These are phyloP conservation scores for Lacanobia wlatinum DNA, from an alignment of 2,888 invertebrate species.

Conservation along the genomic window DNA sequence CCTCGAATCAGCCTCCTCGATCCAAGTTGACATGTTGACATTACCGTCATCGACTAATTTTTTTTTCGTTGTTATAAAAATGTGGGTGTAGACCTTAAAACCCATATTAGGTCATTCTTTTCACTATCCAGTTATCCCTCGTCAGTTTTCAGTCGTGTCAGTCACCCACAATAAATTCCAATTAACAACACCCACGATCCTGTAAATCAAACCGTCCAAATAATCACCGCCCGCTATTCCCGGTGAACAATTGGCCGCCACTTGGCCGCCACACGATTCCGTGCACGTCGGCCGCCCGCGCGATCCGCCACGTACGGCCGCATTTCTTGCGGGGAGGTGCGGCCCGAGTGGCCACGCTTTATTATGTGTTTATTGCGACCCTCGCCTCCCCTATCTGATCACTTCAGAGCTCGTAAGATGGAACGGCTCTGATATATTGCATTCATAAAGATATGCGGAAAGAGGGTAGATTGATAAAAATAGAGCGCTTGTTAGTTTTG, in stretches of 20 bases:
- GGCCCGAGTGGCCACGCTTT: conserved; percentile 70
- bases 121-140: not conserved
- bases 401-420: conserved; percentile 72
- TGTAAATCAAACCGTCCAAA: conserved; percentile 42
- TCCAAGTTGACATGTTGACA: too few relatives aligned
- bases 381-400: conserved; percentile 78
- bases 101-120: not conserved
- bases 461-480: conserved; percentile 61
- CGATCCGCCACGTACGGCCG: conserved; percentile 61
- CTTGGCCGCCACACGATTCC: conserved; percentile 46
- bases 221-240: conserved; percentile 45
- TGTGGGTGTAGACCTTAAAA: not conserved
- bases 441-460: conserved; percentile 64
- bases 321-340: conserved; percentile 67
- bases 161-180: not conserved
- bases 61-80: not conserved
- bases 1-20: too few relatives aligned
- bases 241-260: conserved; percentile 41
- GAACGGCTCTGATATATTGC: conserved; percentile 68
- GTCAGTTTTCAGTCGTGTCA: not conserved
- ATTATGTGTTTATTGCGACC: conserved; percentile 83
- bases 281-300: conserved; percentile 63
- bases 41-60: too few relatives aligned
- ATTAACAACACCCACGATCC: conserved; percentile 18
- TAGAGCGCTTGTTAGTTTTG: conserved; percentile 55